Percentiles rank a stretch among this genome's conserved stretches.
Evolutionary conservation across 2,797 vertebrate genomes (phyloP).

Genomic region (Myoxocephalus aenaeus): DNA sequence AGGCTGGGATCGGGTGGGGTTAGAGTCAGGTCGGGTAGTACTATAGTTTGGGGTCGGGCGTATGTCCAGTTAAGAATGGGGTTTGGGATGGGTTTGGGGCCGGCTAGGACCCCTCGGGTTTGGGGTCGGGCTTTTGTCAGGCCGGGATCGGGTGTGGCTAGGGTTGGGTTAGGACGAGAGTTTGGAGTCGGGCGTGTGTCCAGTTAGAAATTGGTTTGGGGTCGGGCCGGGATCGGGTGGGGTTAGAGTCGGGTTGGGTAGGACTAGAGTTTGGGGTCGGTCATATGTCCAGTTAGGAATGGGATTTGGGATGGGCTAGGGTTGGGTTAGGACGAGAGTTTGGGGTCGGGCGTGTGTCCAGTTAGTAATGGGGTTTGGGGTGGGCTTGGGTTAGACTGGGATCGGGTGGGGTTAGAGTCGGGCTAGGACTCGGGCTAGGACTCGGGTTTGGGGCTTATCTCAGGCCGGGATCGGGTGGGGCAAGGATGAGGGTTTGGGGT

Average conservation of each 20-base stretch:
- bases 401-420: not conserved
- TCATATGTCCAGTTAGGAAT: not conserved
- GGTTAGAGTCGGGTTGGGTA: not conserved
- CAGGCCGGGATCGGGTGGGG: not conserved
- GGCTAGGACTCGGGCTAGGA: rapidly evolving
- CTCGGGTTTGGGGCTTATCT: not conserved
- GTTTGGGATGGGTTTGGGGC: not conserved
- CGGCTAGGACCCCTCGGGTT: too few relatives aligned
- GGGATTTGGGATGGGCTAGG: not conserved
- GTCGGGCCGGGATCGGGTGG: not conserved
- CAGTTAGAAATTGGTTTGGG: not conserved
- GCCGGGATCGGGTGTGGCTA: not conserved
- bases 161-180: not conserved
- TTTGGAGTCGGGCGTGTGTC: not conserved
- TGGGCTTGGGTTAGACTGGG: not conserved
- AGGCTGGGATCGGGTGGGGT: not conserved
- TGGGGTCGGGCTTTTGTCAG: not conserved
- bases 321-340: too few relatives aligned
- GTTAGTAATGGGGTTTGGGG: not conserved
- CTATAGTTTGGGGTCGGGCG: not conserved
- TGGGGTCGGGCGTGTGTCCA: not conserved
- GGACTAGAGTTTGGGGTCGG: too few relatives aligned
- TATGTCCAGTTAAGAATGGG: not conserved
- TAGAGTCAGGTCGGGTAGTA: not conserved
- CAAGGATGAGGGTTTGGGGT: not conserved